Evolutionary conservation across 2,797 vertebrate genomes (phyloP).

Genomic region (Dipus sagitta): DNA sequence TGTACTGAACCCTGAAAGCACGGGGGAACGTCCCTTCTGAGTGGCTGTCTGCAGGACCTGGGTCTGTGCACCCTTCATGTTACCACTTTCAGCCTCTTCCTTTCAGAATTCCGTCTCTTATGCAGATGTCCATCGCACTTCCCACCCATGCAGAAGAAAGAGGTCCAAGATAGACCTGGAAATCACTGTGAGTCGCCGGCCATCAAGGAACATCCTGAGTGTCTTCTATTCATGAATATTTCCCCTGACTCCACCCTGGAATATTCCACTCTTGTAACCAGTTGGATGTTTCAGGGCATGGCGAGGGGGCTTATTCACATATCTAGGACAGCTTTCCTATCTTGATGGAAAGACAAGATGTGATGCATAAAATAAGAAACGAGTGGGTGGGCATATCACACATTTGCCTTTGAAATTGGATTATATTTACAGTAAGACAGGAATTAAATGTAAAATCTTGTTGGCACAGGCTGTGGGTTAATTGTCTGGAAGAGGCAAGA

Average conservation of each 20-base stretch:
- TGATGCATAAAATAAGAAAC: conserved; percentile 72
- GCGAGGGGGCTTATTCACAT: not conserved
- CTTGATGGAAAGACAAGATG: conserved; percentile 55
- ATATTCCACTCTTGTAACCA: not conserved
- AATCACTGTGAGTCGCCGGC: not conserved
- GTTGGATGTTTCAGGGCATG: not conserved
- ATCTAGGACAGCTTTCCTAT: conserved; percentile 46
- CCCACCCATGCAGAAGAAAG: not conserved
- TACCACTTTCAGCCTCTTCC: not conserved
- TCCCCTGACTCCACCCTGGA: not conserved
- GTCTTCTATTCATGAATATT: not conserved
- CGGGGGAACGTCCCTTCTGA: accelerated
- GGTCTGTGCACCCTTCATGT: accelerated
- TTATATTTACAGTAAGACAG: conserved; percentile 77
- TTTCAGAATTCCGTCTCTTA: not conserved
- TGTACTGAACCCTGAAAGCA: not conserved
- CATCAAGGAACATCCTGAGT: conserved; percentile 34
- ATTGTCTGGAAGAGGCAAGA: conserved; percentile 56
- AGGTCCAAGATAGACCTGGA: not conserved
- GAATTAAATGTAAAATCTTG: conserved; percentile 31
- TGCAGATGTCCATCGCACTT: not conserved
- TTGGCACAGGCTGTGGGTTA: conserved; percentile 56
- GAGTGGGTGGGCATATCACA: conserved; percentile 58
- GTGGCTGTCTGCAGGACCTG: not conserved
- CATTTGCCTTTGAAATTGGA: conserved; percentile 80